phyloP scores from a whole-genome alignment of 2,797 vertebrate species.

The Tiaroga cobitis region DNA sequence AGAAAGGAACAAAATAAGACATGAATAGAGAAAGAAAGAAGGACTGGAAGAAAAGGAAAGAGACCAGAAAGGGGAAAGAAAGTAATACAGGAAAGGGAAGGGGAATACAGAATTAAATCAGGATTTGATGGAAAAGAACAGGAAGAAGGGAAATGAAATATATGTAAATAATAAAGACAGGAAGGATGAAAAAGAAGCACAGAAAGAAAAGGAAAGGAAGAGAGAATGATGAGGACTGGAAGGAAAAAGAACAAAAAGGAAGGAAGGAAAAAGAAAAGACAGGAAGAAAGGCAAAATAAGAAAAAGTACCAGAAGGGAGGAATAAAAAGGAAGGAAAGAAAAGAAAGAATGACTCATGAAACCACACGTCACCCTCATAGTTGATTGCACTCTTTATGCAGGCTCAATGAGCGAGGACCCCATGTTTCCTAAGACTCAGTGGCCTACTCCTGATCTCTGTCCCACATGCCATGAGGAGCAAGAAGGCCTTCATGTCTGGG shows the following conservation, averaged over 20 bases:
- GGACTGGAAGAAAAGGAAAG: neutral
- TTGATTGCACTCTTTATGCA: constrained; percentile 59
- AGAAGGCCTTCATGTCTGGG: constrained; percentile 86
- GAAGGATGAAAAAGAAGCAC: neutral
- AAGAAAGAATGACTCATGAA: neutral
- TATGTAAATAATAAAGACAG: neutral
- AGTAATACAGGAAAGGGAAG: neutral
- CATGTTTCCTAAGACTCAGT: constrained; percentile 87
- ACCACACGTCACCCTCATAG: neutral
- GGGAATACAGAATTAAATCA: neutral
- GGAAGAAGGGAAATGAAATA: neutral
- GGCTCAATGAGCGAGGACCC: constrained; percentile 92
- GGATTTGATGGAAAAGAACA: neutral
- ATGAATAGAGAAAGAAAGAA: neutral
- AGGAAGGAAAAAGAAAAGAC: neutral
- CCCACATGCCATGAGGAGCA: constrained; percentile 87
- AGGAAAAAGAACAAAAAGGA: neutral
- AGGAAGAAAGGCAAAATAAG: neutral
- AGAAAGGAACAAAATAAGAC: too few relatives aligned
- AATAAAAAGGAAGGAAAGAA: neutral
- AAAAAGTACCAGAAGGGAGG: neutral
- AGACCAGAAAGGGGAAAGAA: neutral
- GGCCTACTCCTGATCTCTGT: constrained; percentile 90
- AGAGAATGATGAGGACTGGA: neutral
- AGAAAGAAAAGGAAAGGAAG: neutral